Conservation (phyloP, 2,888 invertebrate species). For the Panorpa germanica region DNA sequence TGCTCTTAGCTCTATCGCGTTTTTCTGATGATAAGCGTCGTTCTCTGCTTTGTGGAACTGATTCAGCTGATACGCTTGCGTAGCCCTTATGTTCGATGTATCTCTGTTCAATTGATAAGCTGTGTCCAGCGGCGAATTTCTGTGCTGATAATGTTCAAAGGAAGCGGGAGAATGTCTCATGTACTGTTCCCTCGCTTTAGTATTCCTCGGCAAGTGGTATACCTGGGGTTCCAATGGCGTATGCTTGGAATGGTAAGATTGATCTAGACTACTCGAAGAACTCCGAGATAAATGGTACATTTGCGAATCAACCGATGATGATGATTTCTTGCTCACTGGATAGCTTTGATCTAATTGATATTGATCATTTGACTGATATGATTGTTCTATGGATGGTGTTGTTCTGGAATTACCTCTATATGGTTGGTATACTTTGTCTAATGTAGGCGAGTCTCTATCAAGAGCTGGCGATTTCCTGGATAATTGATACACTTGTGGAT, state of each 20-base stretch:
- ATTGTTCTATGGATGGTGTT: constrained; percentile 11
- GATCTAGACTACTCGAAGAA: constrained; percentile 19
- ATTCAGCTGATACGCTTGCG: constrained; percentile 11
- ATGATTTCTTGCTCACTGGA: constrained; percentile 15
- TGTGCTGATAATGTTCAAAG: constrained; percentile 12
- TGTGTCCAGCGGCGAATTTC: constrained; percentile 12
- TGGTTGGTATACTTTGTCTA: constrained; percentile 14
- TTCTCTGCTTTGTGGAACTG: constrained; percentile 11
- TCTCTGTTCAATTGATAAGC: constrained; percentile 12
- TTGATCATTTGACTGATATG: constrained; percentile 11
- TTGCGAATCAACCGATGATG: constrained; percentile 17
- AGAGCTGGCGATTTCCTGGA: constrained; percentile 24
- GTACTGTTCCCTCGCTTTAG: constrained; percentile 12
- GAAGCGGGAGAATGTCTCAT: constrained; percentile 12
- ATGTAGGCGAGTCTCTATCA: constrained; percentile 15
- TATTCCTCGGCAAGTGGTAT: constrained; percentile 12
- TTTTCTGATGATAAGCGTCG: constrained; percentile 17
- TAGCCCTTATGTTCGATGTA: constrained; percentile 8
- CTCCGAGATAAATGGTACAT: constrained; percentile 19
- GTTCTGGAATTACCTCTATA: constrained; percentile 12
- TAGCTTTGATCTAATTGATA: constrained; percentile 12
- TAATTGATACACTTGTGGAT: constrained; percentile 27
- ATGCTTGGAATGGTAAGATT: constrained; percentile 13
- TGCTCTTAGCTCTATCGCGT: constrained; percentile 21
- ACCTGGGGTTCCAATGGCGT: constrained; percentile 12